A percentile compares a stretch with the other conserved stretches of the same genome.
These are phyloP conservation scores for Epinotia brunnichana DNA, from an alignment of 2,888 invertebrate species.

Conservation along the genomic window DNA sequence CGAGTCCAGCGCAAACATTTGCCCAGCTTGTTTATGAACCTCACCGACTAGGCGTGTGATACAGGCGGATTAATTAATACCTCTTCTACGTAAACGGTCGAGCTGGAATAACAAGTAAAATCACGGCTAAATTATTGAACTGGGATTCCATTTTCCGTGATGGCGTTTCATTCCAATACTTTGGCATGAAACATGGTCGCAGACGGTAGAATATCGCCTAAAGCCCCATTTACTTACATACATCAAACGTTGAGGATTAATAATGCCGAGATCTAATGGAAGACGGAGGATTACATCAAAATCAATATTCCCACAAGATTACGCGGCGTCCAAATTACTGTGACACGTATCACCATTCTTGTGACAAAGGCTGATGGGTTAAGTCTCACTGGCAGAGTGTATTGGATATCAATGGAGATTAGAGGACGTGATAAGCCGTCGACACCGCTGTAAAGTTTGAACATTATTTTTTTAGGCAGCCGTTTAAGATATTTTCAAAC, in stretches of 20 bases:
- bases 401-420: constrained; percentile 36
- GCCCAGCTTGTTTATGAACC: constrained; percentile 16
- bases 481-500: constrained; percentile 3
- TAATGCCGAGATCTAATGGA: constrained; percentile 33
- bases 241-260: constrained; percentile 32
- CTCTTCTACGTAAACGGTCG: constrained; percentile 15
- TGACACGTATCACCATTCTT: constrained; percentile 3
- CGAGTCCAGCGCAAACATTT: constrained; percentile 29
- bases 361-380: neutral
- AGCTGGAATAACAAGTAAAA: neutral
- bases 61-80: constrained; percentile 14
- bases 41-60: neutral
- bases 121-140: neutral
- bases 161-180: too few relatives aligned
- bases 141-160: too few relatives aligned
- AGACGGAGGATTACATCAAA: constrained; percentile 35
- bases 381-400: neutral
- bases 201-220: neutral
- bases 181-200: too few relatives aligned
- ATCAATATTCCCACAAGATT: constrained; percentile 42
- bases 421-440: constrained; percentile 21
- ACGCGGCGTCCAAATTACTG: constrained; percentile 16
- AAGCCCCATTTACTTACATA: constrained; percentile 15
- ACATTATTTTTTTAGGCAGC: constrained; percentile 23
- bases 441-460: constrained; percentile 26